phyloP scores from a whole-genome alignment of 2,888 invertebrate species.

The Drosophila melanosoma region DNA sequence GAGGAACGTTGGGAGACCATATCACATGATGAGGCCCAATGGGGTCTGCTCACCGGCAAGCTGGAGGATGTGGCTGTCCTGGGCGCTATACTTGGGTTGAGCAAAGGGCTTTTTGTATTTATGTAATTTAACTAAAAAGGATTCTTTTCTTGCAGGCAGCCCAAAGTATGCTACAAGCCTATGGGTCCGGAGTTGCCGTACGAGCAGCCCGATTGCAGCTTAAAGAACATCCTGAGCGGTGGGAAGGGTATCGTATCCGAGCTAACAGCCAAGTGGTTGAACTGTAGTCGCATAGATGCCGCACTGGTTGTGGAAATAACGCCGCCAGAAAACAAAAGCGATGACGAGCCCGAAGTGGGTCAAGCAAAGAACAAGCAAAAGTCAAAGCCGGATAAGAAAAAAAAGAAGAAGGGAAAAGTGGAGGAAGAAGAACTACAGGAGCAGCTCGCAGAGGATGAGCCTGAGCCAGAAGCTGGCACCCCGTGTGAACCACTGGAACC shows the following conservation, averaged over 20 bases:
- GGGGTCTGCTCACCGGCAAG: conserved; percentile 94
- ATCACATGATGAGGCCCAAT: conserved; percentile 93
- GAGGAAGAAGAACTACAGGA: conserved; percentile 22
- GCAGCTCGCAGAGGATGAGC: conserved; percentile 28
- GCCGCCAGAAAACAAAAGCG: conserved; percentile 84
- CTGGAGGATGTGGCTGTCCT: conserved; percentile 94
- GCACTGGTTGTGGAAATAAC: conserved; percentile 86
- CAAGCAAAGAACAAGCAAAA: conserved; percentile 21
- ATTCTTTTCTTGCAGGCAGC: conserved; percentile 63
- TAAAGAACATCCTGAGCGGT: conserved; percentile 88
- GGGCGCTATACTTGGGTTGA: conserved; percentile 87
- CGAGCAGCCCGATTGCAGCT: conserved; percentile 87
- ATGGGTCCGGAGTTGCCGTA: conserved; percentile 86
- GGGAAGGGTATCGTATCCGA: conserved; percentile 95
- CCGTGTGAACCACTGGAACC: conserved; percentile 72
- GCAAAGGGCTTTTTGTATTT: conserved; percentile 74
- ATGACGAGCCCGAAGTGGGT: conserved; percentile 47
- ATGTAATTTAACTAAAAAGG: neutral
- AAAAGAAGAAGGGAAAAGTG: conserved; percentile 9
- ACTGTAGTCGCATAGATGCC: conserved; percentile 90
- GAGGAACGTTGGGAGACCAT: conserved; percentile 92
- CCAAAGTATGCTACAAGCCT: conserved; percentile 70
- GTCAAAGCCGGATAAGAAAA: neutral
- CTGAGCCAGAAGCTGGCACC: neutral
- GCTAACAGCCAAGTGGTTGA: conserved; percentile 94